Base-by-base conservation (phyloP, 2,113 vertebrate genomes). In the Muscicapa adusta region DNA sequence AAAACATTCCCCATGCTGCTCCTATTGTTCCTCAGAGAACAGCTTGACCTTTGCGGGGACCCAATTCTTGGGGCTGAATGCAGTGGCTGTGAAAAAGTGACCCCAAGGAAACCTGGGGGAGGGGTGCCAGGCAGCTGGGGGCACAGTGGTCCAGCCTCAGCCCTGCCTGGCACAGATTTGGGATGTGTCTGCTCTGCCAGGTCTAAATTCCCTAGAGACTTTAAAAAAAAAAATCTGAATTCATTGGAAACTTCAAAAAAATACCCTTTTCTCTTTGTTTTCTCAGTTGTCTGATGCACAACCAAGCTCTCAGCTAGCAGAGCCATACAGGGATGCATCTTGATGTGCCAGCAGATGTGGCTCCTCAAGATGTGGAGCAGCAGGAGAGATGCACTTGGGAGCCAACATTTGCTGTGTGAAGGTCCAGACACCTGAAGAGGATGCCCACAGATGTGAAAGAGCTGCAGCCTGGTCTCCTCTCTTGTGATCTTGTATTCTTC, bases 1-100 rank as follows among this genome's bases (percentile, higher is more conserved):
- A 63, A 82, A 85, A 43, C 61, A 31, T 88, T 79, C 66, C 31
- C 61, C 0, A 1, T 18, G 34, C 5, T 0, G 20, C 9, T 9
- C 0, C 6, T 14, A 26, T 68, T 62, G 75, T 68, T 94, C 45
- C 54, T 92, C 62, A 18, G 74, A 72, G 62, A 54, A 19, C 73
- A 51, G 92, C 66, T 61, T 91, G 93, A 90, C 78, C 61, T 85
- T 78, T 54, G 40, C 10, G 45, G 74, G 48, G 70, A 80, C 47
- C 28, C 1, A 5, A 2, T 18, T 53, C 6, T 1, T 1, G 1
- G 34, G n/a, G 18, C 57, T 90, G 88, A 89, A 78, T 53, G 82
- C 53, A 17, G 6, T 6, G 36, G 33, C 54, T 51, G 48, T 60
- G 68, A 51, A 86, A 84, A 61, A 87, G 36, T 6, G 3, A 56